A percentile compares a stretch with the other conserved stretches of the same genome.
phyloP scores from a whole-genome alignment of 2,113 vertebrate species.

The Cyprinodon brontotheroides region DNA sequence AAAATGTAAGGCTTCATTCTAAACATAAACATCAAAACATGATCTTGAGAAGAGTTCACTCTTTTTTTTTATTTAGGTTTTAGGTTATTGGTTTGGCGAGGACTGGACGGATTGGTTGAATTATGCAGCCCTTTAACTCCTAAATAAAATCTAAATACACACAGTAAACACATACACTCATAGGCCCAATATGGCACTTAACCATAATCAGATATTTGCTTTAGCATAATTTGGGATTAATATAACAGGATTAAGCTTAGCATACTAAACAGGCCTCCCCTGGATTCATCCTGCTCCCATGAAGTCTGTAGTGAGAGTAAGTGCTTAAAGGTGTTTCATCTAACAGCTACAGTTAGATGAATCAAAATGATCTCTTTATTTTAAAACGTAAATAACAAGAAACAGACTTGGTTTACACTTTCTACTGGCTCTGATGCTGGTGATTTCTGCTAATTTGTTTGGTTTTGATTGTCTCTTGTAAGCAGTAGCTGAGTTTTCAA shows the following conservation, averaged over 20 bases:
- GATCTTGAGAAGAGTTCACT: too few species aligned
- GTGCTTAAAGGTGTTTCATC: not conserved
- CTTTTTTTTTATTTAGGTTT: not conserved
- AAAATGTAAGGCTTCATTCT: not conserved
- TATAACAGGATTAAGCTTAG: conserved; percentile 68
- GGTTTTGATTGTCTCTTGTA: conserved; percentile 6
- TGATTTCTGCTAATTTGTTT: conserved; percentile 25
- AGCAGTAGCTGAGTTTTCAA: not conserved
- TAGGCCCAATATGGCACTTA: not conserved
- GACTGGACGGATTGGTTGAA: not conserved
- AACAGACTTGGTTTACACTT: not conserved
- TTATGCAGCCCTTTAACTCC: not conserved
- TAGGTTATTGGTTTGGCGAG: not conserved
- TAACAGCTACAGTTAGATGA: not conserved
- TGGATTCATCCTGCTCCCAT: conserved; percentile 36
- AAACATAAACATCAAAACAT: not conserved
- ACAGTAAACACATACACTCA: not conserved
- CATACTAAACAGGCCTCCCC: conserved; percentile 39
- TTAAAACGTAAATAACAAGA: not conserved
- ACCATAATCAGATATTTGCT: conserved; percentile 55
- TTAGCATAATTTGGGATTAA: conserved; percentile 68
- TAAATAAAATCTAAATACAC: not conserved
- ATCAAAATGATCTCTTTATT: not conserved
- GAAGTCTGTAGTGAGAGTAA: not conserved
- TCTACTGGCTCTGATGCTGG: not conserved